phyloP scores from a whole-genome alignment of 2,888 invertebrate genomes.

The Linyphia triangularis region DNA sequence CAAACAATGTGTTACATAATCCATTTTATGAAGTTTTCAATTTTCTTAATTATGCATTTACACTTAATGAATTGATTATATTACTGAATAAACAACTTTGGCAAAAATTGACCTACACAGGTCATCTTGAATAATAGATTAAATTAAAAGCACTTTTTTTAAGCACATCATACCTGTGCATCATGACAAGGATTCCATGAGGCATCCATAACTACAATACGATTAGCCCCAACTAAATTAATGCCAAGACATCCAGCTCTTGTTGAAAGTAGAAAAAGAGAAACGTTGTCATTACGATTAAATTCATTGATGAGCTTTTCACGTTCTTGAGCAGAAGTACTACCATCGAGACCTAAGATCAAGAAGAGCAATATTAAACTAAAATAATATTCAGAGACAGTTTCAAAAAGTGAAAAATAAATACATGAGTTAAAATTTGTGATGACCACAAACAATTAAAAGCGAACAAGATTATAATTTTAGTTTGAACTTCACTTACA shows the following conservation, averaged over 20 bases:
- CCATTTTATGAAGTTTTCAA: too few species aligned
- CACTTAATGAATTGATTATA: too few species aligned
- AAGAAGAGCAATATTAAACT: not conserved
- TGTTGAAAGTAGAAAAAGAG: slow-evolving; percentile 96
- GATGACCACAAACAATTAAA: not conserved
- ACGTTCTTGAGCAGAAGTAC: slow-evolving; percentile 94
- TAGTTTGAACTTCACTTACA: too few species aligned
- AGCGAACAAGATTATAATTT: too few species aligned
- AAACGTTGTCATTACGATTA: slow-evolving; percentile 91
- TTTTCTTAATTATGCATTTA: too few species aligned
- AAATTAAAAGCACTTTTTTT: too few species aligned
- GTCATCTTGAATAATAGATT: too few species aligned
- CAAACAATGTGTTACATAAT: too few species aligned
- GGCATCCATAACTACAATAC: slow-evolving; percentile 98
- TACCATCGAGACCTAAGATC: slow-evolving; percentile 92
- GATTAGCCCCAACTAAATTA: slow-evolving; percentile 97
- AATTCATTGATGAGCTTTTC: slow-evolving; percentile 98
- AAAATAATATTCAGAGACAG: not conserved
- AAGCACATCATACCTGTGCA: slow-evolving; percentile 87
- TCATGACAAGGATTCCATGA: slow-evolving; percentile 99
- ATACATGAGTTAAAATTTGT: not conserved
- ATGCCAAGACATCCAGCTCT: slow-evolving; percentile 97
- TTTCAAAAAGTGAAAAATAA: not conserved
- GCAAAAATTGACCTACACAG: too few species aligned
- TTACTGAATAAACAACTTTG: too few species aligned